These are phyloP conservation scores for Periophthalmodon schlosseri DNA, from an alignment of 2,113 vertebrate genomes.

Conservation along the genomic window DNA sequence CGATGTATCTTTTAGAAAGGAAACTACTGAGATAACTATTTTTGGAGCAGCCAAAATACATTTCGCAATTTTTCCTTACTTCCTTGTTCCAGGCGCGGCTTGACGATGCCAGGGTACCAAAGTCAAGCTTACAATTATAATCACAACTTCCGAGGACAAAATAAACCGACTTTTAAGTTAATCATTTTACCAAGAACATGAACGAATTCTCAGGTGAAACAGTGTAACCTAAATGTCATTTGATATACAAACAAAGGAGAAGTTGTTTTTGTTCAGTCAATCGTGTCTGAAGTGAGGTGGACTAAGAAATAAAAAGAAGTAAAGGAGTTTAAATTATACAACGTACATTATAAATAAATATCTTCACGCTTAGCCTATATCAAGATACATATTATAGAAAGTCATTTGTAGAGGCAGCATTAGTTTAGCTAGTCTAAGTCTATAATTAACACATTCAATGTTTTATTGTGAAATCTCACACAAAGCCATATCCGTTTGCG, in stretches of 20 bases:
- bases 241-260: no score
- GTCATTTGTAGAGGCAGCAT: no score
- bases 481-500: neutral
- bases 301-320: no score
- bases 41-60: neutral
- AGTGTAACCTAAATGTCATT: no score
- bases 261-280: no score
- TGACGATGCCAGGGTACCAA: neutral
- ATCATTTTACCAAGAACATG: neutral
- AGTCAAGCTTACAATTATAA: neutral
- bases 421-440: no score
- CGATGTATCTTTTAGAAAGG: neutral
- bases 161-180: neutral
- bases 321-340: no score
- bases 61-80: constrained; percentile 59
- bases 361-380: no score
- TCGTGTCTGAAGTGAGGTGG: no score
- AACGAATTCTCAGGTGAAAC: neutral
- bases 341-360: no score
- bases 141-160: neutral
- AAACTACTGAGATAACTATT: constrained; percentile 16
- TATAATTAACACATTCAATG: neutral
- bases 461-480: constrained; percentile 46
- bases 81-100: constrained; percentile 57
- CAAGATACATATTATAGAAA: no score